Base-by-base conservation (phyloP, 2,113 vertebrate genomes). In the Pitta sordida region DNA sequence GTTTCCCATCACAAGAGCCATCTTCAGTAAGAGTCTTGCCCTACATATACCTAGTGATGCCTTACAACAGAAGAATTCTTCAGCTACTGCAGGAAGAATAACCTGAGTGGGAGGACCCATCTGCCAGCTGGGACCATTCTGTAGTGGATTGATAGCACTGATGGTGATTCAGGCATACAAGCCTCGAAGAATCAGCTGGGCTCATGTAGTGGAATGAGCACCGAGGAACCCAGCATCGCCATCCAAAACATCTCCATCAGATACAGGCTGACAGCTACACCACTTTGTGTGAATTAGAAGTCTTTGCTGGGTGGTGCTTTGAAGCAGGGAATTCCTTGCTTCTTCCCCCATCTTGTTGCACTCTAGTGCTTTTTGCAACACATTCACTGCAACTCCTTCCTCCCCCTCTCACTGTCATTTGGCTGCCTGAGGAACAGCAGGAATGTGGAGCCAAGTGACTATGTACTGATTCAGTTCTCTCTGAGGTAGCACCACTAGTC, bases 51-150 rank as follows among this genome's bases (percentile, higher is more conserved):
- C 29, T 23, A 13, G 29, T 19, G 49, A 53, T 30, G 26, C 29
- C 70, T 53, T 44, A 24, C 63, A 80, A 11, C 32, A 59, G 21
- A 67, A 55, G 32, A 14, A 2, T 75, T 37, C 37, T 52, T 34
- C 34, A 74, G 67, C 41, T 88, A 20, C 63, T 46, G 26, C 34
- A 48, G 19, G 15, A 17, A 65, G 41, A 34, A 77, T 46, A 51
- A 37, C 32, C 18, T 23, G 51, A 74, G 69, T 0, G 0, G 29
- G 37, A 59, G 20, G 10, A 39, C 7, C 0, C 0, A 36, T 75
- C 41, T 78, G 24, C 64, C 13, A 3, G 30, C 59, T 86, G 49
- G 20, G 24, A 39, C 46, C 1, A 0, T 34, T 52, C 0, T 0
- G 56, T 37, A n/a, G 26, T 7, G n/a, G 32, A 7, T 9, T 43